A percentile compares a stretch with the other conserved stretches of the same genome.
Evolutionary conservation across 2,797 vertebrate species (phyloP).

Genomic region (Eulemur rubriventer): DNA sequence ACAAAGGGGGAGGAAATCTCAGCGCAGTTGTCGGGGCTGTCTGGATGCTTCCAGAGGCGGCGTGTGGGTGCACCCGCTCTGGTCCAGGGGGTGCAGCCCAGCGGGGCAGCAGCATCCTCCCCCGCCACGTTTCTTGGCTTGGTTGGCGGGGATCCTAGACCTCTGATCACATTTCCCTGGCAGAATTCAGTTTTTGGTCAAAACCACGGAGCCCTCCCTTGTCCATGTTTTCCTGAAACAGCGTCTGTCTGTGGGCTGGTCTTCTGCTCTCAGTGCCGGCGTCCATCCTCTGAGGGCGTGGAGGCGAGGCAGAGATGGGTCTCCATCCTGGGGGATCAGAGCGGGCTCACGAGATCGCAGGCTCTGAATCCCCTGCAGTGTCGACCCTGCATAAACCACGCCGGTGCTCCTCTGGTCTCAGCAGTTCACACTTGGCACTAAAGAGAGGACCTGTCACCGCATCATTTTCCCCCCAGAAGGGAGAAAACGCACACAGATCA

Average conservation of each 20-base stretch:
- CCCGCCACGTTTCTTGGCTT: fast-evolving
- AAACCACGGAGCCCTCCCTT: fast-evolving
- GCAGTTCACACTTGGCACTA: not conserved
- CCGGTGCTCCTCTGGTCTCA: not conserved
- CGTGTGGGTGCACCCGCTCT: not conserved
- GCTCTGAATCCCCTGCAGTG: not conserved
- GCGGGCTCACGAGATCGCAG: not conserved
- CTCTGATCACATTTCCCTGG: not conserved
- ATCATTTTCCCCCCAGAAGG: not conserved
- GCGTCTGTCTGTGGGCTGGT: fast-evolving
- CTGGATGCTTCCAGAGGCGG: not conserved
- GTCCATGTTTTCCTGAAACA: fast-evolving
- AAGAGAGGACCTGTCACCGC: not conserved
- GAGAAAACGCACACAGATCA: not conserved
- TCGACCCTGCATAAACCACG: not conserved
- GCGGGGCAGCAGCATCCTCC: fast-evolving
- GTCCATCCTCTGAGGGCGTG: not conserved
- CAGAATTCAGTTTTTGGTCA: not conserved
- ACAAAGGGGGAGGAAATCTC: not conserved
- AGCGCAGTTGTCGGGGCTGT: fast-evolving
- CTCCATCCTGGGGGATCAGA: not conserved
- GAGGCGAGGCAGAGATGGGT: not conserved
- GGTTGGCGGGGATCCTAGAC: not conserved
- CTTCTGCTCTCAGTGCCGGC: not conserved
- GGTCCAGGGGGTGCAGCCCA: not conserved